Percentiles rank a stretch among this genome's conserved stretches.
These are phyloP conservation scores for Coccyzus lansbergi DNA, from an alignment of 2,797 vertebrate genomes.

Conservation along the genomic window DNA sequence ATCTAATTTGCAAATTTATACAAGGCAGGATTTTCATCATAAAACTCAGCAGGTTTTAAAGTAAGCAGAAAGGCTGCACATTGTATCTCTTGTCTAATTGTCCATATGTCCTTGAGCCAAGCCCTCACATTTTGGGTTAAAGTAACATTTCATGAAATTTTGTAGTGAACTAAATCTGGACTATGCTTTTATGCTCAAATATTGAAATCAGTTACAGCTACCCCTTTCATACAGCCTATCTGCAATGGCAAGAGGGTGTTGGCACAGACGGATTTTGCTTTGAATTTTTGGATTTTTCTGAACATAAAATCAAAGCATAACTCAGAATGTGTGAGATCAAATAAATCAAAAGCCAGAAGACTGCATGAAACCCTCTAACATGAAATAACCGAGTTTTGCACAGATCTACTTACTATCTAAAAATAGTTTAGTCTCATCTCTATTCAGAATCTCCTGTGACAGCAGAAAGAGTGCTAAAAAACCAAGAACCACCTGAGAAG, in stretches of 20 bases:
- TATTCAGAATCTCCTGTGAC: constrained; percentile 9
- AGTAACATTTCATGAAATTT: background rate
- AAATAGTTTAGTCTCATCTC: constrained; percentile 31
- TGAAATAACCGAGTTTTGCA: constrained; percentile 5
- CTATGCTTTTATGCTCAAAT: background rate
- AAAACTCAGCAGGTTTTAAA: background rate
- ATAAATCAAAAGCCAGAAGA: constrained; percentile 19
- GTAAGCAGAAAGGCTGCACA: background rate
- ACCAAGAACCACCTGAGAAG: background rate
- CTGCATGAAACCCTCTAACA: background rate
- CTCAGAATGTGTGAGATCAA: background rate
- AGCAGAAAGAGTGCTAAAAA: background rate
- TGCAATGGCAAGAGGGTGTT: background rate
- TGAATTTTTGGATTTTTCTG: constrained; percentile 22
- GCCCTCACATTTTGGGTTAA: background rate
- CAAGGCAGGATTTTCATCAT: background rate
- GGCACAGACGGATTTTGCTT: constrained; percentile 1
- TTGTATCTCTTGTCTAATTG: background rate
- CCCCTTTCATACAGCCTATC: background rate
- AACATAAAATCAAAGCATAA: constrained; percentile 33
- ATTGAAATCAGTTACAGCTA: background rate
- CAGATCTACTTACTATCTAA: constrained; percentile 23
- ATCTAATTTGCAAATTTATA: background rate
- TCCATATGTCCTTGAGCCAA: background rate
- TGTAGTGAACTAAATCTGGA: background rate